Conservation (phyloP, 2,888 invertebrate genomes). For the Neoscelio sp. region DNA sequence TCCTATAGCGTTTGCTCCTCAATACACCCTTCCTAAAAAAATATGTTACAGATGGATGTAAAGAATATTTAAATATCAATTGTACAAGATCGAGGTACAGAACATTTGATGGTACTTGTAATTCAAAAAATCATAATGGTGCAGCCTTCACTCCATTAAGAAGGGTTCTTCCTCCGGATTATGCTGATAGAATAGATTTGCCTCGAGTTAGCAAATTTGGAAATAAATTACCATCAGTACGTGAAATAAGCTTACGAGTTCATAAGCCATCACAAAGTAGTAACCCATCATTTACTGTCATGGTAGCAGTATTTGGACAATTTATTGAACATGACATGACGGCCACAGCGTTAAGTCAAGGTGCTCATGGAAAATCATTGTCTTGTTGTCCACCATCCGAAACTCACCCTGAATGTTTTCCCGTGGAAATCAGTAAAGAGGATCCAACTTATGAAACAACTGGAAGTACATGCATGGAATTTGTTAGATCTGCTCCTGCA, state of each 20-base stretch:
- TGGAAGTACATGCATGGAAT: slow-evolving; percentile 92
- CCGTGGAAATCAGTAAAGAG: slow-evolving; percentile 87
- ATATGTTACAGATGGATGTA: slow-evolving; percentile 71
- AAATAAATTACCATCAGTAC: slow-evolving; percentile 87
- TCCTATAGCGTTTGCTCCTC: no score
- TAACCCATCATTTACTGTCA: slow-evolving; percentile 91
- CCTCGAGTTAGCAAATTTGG: slow-evolving; percentile 86
- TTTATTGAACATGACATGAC: slow-evolving; percentile 95
- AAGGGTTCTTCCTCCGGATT: slow-evolving; percentile 89
- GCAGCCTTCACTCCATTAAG: slow-evolving; percentile 90
- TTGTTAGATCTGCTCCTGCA: slow-evolving; percentile 92
- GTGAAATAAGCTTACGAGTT: slow-evolving; percentile 89
- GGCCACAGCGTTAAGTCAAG: slow-evolving; percentile 91
- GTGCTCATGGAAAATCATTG: slow-evolving; percentile 88
- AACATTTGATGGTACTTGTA: slow-evolving; percentile 90
- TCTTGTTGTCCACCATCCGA: slow-evolving; percentile 86
- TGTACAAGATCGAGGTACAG: slow-evolving; percentile 84
- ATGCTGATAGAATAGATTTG: slow-evolving; percentile 88
- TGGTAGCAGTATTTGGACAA: slow-evolving; percentile 95
- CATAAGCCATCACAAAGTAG: slow-evolving; percentile 90
- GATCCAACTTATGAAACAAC: slow-evolving; percentile 89
- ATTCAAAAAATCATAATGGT: slow-evolving; percentile 89
- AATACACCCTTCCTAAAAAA: no score
- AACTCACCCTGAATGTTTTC: slow-evolving; percentile 91
- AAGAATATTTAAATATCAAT: slow-evolving; percentile 70